A percentile compares a stretch with the other conserved stretches of the same genome.
phyloP scores from a whole-genome alignment of 1,140 invertebrate genomes.

The Ceratina japonica region DNA sequence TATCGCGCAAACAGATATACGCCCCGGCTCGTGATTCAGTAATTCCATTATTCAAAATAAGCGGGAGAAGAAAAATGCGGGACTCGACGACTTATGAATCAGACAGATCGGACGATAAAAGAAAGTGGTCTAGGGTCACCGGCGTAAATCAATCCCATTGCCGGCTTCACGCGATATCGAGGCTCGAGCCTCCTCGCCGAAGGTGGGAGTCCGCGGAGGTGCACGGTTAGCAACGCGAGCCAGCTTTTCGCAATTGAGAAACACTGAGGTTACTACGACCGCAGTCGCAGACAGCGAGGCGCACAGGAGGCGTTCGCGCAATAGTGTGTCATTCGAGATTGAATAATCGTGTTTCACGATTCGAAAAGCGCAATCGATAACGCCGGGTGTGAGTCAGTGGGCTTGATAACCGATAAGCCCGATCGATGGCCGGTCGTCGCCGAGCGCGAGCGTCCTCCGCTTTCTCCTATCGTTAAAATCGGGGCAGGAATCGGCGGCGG shows the following conservation, averaged over 20 bases:
- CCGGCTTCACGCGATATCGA: not conserved
- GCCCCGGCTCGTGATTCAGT: not conserved
- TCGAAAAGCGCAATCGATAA: constrained; percentile 48
- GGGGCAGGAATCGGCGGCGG: not conserved
- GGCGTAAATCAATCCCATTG: constrained; percentile 7
- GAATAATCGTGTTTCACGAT: constrained; percentile 59
- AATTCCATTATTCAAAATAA: not conserved
- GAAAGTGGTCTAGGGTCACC: not conserved
- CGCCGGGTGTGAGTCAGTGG: not conserved
- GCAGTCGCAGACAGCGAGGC: constrained; percentile 56
- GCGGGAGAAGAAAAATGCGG: too few species aligned
- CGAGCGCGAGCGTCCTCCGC: not conserved
- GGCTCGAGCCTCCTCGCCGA: not conserved
- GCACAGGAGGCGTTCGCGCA: constrained; percentile 49
- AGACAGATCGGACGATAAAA: not conserved
- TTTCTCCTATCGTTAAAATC: not conserved
- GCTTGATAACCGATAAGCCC: constrained; percentile 35
- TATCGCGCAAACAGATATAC: not conserved
- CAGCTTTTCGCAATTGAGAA: constrained; percentile 37
- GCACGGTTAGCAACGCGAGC: too few species aligned
- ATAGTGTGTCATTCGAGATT: constrained; percentile 58
- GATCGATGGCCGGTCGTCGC: not conserved
- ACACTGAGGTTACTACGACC: constrained; percentile 40
- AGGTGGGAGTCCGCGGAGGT: too few species aligned
- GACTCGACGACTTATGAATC: not conserved